Evolutionary conservation across 2,797 vertebrate species (phyloP).

Genomic region (Coranthus polyacanthus): DNA sequence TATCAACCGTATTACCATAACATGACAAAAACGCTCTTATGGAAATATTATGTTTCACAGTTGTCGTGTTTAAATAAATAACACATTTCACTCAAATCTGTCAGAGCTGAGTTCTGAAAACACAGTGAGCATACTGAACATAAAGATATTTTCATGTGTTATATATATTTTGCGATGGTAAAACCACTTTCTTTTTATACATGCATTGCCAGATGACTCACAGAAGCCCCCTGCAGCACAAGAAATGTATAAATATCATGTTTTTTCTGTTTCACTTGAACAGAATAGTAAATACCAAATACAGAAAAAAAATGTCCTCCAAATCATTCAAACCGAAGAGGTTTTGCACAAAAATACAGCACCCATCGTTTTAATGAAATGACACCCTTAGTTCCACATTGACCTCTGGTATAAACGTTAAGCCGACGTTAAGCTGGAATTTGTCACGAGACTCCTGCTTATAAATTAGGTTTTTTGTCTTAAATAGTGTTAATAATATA

Average conservation of each 20-base stretch:
- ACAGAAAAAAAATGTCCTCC: neutral
- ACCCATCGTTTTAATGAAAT: slow-evolving; percentile 1
- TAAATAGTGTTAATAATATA: too few species aligned
- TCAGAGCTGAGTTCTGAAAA: slow-evolving; percentile 42
- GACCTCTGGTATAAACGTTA: neutral
- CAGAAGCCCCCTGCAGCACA: slow-evolving; percentile 22
- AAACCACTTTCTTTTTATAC: slow-evolving; percentile 22
- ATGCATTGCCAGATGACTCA: slow-evolving; percentile 42
- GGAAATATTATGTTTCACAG: slow-evolving; percentile 46
- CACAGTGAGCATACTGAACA: slow-evolving; percentile 36
- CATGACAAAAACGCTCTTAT: slow-evolving; percentile 34
- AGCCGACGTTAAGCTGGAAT: neutral
- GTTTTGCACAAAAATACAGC: slow-evolving; percentile 5
- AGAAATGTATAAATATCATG: slow-evolving; percentile 4
- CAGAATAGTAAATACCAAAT: slow-evolving; percentile 12
- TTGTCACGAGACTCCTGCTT: too few species aligned
- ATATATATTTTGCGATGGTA: slow-evolving; percentile 18
- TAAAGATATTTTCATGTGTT: neutral
- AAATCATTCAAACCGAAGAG: neutral
- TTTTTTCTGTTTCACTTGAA: slow-evolving; percentile 17
- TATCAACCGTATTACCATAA: slow-evolving; percentile 33
- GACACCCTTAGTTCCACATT: neutral
- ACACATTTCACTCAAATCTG: slow-evolving; percentile 55
- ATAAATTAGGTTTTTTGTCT: too few species aligned
- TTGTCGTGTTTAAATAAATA: slow-evolving; percentile 55